These are phyloP conservation scores for Triops longicaudatus DNA, from an alignment of 1,140 invertebrate species.

Conservation along the genomic window DNA sequence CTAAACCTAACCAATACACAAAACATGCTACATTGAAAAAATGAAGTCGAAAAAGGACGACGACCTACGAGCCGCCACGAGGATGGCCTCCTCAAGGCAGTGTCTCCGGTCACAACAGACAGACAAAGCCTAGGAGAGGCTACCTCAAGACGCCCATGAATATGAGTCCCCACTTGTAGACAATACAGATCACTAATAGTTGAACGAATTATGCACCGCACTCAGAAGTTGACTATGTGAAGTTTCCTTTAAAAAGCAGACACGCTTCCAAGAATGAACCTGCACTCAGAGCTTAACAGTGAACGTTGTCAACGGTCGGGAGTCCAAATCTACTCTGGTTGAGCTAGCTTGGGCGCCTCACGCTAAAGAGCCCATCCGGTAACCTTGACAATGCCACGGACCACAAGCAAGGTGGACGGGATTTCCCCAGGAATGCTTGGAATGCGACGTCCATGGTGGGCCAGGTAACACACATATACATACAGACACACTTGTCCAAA, in stretches of 20 bases:
- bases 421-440: slow-evolving; percentile 29
- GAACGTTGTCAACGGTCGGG: slow-evolving; percentile 8
- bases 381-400: slow-evolving; percentile 19
- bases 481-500: neutral
- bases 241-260: neutral
- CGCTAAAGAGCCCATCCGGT: slow-evolving; percentile 2
- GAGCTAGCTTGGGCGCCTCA: slow-evolving; percentile 16
- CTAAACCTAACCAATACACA: neutral
- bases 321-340: neutral
- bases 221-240: neutral
- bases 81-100: slow-evolving; percentile 20
- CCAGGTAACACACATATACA: neutral
- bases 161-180: neutral
- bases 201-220: neutral
- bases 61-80: slow-evolving; percentile 9
- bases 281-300: neutral
- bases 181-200: neutral
- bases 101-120: slow-evolving; percentile 19
- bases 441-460: slow-evolving; percentile 19
- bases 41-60: neutral
- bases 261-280: neutral
- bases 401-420: slow-evolving; percentile 26
- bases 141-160: slow-evolving; percentile 21
- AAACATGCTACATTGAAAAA: neutral
- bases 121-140: slow-evolving; percentile 31